Base-by-base conservation (phyloP, 1,140 invertebrate species). In the Phthorimaea operculella region DNA sequence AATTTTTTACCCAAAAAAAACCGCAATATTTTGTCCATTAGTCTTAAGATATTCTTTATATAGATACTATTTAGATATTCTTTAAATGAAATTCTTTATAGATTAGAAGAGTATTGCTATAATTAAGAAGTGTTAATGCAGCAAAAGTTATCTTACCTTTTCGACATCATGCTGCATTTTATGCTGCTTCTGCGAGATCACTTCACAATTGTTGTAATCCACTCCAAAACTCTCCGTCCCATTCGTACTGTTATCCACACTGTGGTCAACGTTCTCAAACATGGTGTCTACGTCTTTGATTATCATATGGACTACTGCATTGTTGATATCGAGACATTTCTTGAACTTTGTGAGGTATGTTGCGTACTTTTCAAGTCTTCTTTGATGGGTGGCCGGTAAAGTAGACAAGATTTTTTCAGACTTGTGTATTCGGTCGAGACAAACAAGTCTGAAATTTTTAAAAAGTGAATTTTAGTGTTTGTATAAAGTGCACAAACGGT, bases 261-360 rank as follows among this genome's bases (percentile, higher is more conserved):
- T 76, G 28, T 79, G 79, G 28, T 83, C 79, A 0, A 85, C 79
- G 58, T 83, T 83, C 54, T 81, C 93, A 87, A 97, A 97, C 85
- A 97, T 92, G 49, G 89, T 89, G 18, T 91, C 90, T 0, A 93
- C 93, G 85, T 96, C 92, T 68, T 91, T 89, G 28, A 96, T 89
- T 51, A 98, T 95, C 17, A 93, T 80, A 55, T 93, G 90, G 9
- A 98, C 94, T 16, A 98, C 90, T 48, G 90, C 87, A 65, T 93
- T 91, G 82, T 98, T 98, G 52, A 92, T 90, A 47, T 95, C 93
- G 18, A 98, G 90, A 70, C 94, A 96, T 42, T 87, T 86, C 70
- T 90, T 90, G 8, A 97, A 88, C 45, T 89, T 88, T 34, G 90
- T 85, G 50, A 98, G 81, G 77, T 96, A 93, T 5, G 90, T 86